Conservation (phyloP, 2,888 invertebrate genomes). For the Taphrorychus bicolor region DNA sequence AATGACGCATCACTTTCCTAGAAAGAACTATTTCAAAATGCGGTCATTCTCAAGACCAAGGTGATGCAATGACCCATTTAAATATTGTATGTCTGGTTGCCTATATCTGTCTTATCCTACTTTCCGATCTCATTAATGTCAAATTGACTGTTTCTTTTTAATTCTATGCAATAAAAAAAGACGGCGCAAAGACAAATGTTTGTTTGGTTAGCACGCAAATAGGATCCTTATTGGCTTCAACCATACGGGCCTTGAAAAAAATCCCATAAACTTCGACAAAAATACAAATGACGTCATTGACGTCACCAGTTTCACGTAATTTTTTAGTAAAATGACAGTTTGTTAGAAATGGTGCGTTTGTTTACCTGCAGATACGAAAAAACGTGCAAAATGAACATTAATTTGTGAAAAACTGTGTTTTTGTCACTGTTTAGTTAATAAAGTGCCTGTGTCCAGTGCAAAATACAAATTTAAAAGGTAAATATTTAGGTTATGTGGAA, state of each 20-base stretch:
- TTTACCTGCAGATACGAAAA: constrained; percentile 17
- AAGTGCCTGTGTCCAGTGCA: background rate
- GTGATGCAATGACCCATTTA: no score
- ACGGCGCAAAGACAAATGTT: background rate
- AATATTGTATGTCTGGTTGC: background rate
- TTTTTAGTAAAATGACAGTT: constrained; percentile 9
- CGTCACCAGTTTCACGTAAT: constrained; percentile 19
- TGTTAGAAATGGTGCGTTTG: constrained; percentile 15
- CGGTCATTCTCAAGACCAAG: no score
- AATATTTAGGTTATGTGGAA: constrained; percentile 2
- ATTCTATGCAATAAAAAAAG: background rate
- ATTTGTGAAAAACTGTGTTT: constrained; percentile 1
- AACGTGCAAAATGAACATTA: constrained; percentile 8
- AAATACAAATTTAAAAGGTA: background rate
- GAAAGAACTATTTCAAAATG: no score
- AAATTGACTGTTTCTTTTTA: background rate
- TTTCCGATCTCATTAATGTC: background rate
- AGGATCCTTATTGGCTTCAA: background rate
- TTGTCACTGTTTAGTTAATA: background rate
- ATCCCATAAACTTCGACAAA: constrained; percentile 1
- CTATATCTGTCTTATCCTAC: background rate
- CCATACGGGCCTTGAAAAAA: background rate
- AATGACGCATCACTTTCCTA: no score
- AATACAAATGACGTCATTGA: constrained; percentile 33
- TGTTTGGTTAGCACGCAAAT: background rate